Percentiles rank a stretch among this genome's conserved stretches.
phyloP scores from a whole-genome alignment of 2,797 vertebrate genomes.

The Orestias chungarensis region DNA sequence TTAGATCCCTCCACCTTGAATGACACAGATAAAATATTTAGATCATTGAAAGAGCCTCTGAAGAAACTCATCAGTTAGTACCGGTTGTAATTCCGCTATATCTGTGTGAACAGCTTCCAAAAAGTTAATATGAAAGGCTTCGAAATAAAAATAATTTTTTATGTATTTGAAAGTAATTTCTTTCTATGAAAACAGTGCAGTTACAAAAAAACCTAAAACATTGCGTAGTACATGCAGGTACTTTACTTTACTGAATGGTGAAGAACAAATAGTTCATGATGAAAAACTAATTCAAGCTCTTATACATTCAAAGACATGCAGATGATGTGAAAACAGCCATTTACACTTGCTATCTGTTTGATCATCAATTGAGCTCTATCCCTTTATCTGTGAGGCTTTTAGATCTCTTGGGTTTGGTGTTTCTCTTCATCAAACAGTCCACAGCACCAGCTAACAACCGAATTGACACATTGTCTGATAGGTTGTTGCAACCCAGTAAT shows the following conservation, averaged over 20 bases:
- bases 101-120: no score
- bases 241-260: constrained; percentile 30
- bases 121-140: constrained; percentile 81
- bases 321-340: constrained; percentile 61
- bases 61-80: no score
- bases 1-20: no score
- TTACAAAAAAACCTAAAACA: constrained; percentile 16
- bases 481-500: neutral
- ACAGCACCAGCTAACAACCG: constrained; percentile 56
- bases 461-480: neutral
- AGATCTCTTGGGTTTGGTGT: constrained; percentile 52
- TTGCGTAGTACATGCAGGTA: constrained; percentile 24
- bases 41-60: no score
- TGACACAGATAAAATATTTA: no score
- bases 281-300: constrained; percentile 42
- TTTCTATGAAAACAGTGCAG: constrained; percentile 37
- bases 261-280: constrained; percentile 53
- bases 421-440: constrained; percentile 59
- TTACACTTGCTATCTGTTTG: constrained; percentile 80
- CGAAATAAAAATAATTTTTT: constrained; percentile 73
- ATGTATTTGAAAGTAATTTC: constrained; percentile 71
- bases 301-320: constrained; percentile 23
- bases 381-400: constrained; percentile 54
- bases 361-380: constrained; percentile 78
- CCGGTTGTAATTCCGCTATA: no score